Evolutionary conservation across 2,888 invertebrate species (phyloP), one percentile per base, ranked within the genome.

Genomic region (Smittia sp.): DNA sequence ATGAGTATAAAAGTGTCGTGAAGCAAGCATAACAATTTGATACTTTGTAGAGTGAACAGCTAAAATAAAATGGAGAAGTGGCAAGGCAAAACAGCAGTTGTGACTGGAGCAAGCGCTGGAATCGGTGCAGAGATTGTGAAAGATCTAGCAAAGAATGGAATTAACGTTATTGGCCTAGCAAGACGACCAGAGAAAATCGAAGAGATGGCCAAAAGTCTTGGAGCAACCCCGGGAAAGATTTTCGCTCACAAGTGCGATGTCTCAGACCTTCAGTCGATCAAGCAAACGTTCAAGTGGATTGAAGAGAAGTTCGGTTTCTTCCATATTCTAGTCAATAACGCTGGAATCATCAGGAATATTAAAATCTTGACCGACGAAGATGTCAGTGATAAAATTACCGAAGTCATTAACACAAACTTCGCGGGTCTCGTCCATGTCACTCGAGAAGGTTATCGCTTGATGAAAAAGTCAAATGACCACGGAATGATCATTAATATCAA

Each of bases 21-120:
- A n/a, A n/a, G n/a, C n/a, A n/a, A n/a, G n/a, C n/a, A n/a, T n/a
- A n/a, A n/a, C n/a, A n/a, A n/a, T n/a, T n/a, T n/a, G n/a, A n/a
- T n/a, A n/a, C n/a, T n/a, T n/a, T n/a, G n/a, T n/a, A n/a, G n/a
- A n/a, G n/a, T n/a, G n/a, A n/a, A n/a, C n/a, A n/a, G n/a, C n/a
- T n/a, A n/a, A n/a, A n/a, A n/a, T n/a, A n/a, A 9, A 7, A 85
- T 86, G 85, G 85, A 89, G 22, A 85, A 86, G 65, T 88, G 88
- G 88, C 77, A 78, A 2, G 86, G 86, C n/a, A 75, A 85, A 77
- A 84, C 86, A 0, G 88, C 88, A 0, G 83, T 89, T 18, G 87
- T 89, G 68, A 88, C 88, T 0, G 88, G 89, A 1, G 87, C 87
- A 9, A 88, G 79, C 76, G 78, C 84, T 0, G 88, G 88, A 11